Percentiles rank a stretch among this genome's conserved stretches.
These are phyloP conservation scores for Cheilosia urbana DNA, from an alignment of 2,888 invertebrate genomes.

Conservation along the genomic window DNA sequence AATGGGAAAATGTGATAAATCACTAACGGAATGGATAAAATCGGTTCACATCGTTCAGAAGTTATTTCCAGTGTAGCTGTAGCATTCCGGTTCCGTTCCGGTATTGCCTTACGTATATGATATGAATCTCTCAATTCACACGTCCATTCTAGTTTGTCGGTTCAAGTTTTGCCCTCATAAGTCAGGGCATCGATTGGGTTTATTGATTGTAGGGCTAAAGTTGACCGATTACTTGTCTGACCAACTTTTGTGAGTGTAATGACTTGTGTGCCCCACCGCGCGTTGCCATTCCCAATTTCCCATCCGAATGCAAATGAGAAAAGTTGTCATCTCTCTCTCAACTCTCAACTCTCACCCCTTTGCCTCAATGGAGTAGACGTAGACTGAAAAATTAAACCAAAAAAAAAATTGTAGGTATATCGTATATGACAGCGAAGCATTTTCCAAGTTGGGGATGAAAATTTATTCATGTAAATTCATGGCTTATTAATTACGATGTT, in stretches of 20 bases:
- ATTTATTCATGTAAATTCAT: constrained; percentile 75
- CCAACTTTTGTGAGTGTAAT: constrained; percentile 64
- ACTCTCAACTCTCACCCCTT: constrained; percentile 4
- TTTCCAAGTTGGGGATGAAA: constrained; percentile 63
- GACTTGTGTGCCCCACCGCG: constrained; percentile 50
- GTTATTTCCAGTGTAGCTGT: constrained; percentile 33
- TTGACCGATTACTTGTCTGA: constrained; percentile 71
- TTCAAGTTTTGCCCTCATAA: constrained; percentile 29
- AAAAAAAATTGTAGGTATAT: too few species aligned
- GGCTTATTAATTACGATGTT: constrained; percentile 74
- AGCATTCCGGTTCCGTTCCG: not conserved
- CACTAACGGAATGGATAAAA: constrained; percentile 69
- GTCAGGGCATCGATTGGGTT: constrained; percentile 52
- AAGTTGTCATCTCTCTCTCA: constrained; percentile 28
- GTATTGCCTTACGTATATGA: constrained; percentile 4
- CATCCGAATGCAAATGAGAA: constrained; percentile 63
- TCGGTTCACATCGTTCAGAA: constrained; percentile 64
- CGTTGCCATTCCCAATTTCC: constrained; percentile 27
- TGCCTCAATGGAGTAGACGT: constrained; percentile 9
- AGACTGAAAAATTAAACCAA: constrained; percentile 10
- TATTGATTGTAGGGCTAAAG: constrained; percentile 53
- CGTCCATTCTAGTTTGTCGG: constrained; percentile 16
- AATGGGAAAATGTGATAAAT: constrained; percentile 76
- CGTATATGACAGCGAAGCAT: constrained; percentile 52
- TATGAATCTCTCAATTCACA: constrained; percentile 40